Evolutionary conservation across 2,888 invertebrate species (phyloP).

Genomic region (Pristionchus fissidentatus): DNA sequence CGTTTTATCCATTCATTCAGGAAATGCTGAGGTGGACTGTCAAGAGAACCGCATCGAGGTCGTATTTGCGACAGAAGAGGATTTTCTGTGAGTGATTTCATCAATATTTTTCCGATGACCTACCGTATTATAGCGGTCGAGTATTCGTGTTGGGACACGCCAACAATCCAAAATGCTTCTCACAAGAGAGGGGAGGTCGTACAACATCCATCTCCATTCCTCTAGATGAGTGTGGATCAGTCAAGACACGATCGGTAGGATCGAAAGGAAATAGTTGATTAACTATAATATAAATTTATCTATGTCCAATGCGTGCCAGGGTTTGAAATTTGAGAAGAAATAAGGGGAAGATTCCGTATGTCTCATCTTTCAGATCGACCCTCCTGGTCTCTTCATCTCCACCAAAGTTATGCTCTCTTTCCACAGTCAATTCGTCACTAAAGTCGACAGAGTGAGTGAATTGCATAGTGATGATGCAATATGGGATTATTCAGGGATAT

Average conservation of each 20-base stretch:
- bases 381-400: conserved; percentile 72
- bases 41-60: conserved; percentile 73
- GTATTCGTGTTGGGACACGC: conserved; percentile 74
- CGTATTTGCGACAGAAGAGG: conserved; percentile 71
- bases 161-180: conserved; percentile 69
- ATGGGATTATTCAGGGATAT: conserved; percentile 58
- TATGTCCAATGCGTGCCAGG: too few relatives aligned
- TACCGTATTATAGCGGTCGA: conserved; percentile 61
- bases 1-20: conserved; percentile 55
- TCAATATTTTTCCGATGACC: neutral
- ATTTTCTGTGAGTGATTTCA: conserved; percentile 56
- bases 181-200: conserved; percentile 67
- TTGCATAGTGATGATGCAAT: neutral
- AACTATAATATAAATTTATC: too few relatives aligned
- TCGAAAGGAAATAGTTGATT: neutral
- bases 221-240: conserved; percentile 69
- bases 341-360: neutral
- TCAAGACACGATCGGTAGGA: conserved; percentile 59
- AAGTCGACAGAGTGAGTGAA: conserved; percentile 67
- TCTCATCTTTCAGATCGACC: conserved; percentile 64
- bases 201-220: conserved; percentile 71
- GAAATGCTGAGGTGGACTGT: conserved; percentile 74
- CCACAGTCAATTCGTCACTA: conserved; percentile 75
- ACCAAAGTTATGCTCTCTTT: conserved; percentile 75
- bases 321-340: too few relatives aligned